A percentile compares a stretch with the other conserved stretches of the same genome.
Conservation (phyloP, 2,888 invertebrate species). For the Chaitophorus viminalis region DNA sequence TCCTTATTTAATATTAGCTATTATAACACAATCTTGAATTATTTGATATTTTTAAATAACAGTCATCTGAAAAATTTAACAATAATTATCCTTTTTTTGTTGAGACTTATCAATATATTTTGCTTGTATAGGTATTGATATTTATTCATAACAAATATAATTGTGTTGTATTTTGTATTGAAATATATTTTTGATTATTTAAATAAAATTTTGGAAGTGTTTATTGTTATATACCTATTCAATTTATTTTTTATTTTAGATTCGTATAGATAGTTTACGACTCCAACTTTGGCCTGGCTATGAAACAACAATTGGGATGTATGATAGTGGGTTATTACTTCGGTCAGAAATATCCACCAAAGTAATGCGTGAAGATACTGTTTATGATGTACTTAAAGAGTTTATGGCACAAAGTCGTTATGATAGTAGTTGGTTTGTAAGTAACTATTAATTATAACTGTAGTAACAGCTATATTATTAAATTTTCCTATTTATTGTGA, state of each 20-base stretch:
- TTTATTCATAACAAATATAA: not conserved
- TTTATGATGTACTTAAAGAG: slow-evolving; percentile 71
- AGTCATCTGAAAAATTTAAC: not conserved
- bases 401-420: not conserved
- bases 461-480: not conserved
- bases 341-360: slow-evolving; percentile 85
- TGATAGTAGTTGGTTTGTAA: slow-evolving; percentile 65
- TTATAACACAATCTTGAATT: not conserved
- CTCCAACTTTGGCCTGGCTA: slow-evolving; percentile 87
- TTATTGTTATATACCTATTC: not conserved
- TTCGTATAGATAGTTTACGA: slow-evolving; percentile 73
- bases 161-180: not conserved
- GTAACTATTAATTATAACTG: slow-evolving; percentile 63
- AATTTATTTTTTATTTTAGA: slow-evolving; percentile 67
- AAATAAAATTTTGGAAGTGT: not conserved
- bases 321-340: slow-evolving; percentile 80
- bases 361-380: slow-evolving; percentile 81
- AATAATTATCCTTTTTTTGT: not conserved
- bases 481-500: not conserved
- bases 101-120: not conserved
- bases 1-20: not conserved
- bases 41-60: no score
- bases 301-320: slow-evolving; percentile 83
- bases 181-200: not conserved
- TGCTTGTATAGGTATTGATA: not conserved